Evolutionary conservation across 2,113 vertebrate species (phyloP), one percentile per base, ranked within the genome.

Genomic region (Rhynchomys soricoides): DNA sequence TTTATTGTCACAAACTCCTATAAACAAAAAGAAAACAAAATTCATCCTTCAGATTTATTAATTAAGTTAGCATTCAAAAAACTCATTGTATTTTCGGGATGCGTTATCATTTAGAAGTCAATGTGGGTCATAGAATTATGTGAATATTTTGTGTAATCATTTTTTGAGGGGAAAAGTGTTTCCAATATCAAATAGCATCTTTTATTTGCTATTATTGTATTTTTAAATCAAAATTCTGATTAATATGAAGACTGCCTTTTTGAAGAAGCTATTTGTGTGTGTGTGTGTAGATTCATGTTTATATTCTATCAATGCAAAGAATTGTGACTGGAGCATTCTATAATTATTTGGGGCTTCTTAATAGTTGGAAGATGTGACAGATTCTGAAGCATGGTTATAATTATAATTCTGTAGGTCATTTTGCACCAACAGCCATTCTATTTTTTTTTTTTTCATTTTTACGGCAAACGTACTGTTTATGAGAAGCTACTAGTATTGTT

Each of bases 111-210:
- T 93, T 94, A 55, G 45, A 95, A 70, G 55, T 94, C 57, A 70
- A 55, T 93, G 70, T 89, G 48, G 22, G 19, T 37, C 52, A 21
- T 77, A 87, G n/a, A 96, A 90, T 94, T 89, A 57, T 74, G 48
- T 29, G 55, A 90, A 59, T 86, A 81, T 24, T 94, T 92, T 93
- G 75, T 94, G 10, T 93, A 78, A 40, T 92, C 59, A 87, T 82
- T 90, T 19, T 88, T 95, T 96, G 24, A 83, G 48, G 8, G 8
- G 1, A n/a, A 82, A 68, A 68, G 90, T 86, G 78, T 55, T 79
- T 91, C 94, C 57, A 45, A 83, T 77, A 75, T 78, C 31, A 81
- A 89, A 95, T 59, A 94, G 62, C 40, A 48, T 87, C 77, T 16
- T 57, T 68, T 66, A 66, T 31, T 66, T 68, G 66, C 34, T 92